Base-by-base conservation (phyloP, 2,888 invertebrate species). In the Eudemis profundana region DNA sequence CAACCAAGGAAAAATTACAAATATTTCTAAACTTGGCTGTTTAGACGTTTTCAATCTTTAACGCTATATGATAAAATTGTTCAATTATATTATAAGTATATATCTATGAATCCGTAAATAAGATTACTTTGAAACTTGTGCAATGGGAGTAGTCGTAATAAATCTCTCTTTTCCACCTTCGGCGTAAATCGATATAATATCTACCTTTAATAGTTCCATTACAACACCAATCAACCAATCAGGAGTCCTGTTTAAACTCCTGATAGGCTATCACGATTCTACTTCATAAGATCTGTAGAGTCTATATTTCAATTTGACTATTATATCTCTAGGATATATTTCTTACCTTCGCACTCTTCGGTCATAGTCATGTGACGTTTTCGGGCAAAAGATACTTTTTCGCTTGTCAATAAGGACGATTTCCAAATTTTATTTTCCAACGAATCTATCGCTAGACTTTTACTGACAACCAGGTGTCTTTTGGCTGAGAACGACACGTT, bases 231-330 rank as follows among this genome's bases (percentile, higher is more conserved):
- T 40, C 54, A 47, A 50, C 40, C 40, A 29, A 62, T 47, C 40
- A 56, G 56, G 47, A 61, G 14, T 10, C 7, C 21, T 8, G 33
- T 29, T 36, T 12, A 19, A 17, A 19, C 2, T 29, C 40, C 62
- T 21, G 21, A 56, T 33, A 10, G 49, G 33, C n/a, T 21, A 23
- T 50, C 56, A 23, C 50, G 42, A 49, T 7, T 50, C 64, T 61
- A 61, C 42, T n/a, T 49, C 47, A 64, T 42, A 23, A 23, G 29
- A 38, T 40, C 56, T 56, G 56, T 56, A 40, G 54, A 15, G 23
- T 63, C 40, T 50, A 46, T 19, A 21, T 27, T 7, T 14, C 10
- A 23, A 33, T 51, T 38, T n/a, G 8, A 23, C 49, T 15, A 33
- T 23, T 40, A 27, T 61, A 54, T 15, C 3, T 40, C 17, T 23